Percentiles rank a stretch among this genome's conserved stretches.
Evolutionary conservation across 2,888 invertebrate species (phyloP).

Genomic region (Nineta flava): DNA sequence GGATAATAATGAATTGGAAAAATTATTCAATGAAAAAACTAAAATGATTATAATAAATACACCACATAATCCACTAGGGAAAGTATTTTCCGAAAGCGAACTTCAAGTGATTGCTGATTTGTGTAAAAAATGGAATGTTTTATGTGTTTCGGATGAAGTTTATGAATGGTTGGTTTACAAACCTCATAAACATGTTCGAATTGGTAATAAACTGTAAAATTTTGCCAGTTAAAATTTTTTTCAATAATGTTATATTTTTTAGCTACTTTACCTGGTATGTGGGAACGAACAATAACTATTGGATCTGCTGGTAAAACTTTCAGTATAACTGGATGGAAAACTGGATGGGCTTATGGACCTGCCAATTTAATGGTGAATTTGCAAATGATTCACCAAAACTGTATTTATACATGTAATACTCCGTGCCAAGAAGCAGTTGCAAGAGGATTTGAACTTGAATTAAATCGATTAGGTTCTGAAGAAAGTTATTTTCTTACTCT

Average conservation of each 20-base stretch:
- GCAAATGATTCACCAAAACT: constrained; percentile 86
- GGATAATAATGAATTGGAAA: constrained; percentile 63
- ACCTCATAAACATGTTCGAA: constrained; percentile 70
- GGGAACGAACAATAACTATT: constrained; percentile 91
- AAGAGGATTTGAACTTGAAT: constrained; percentile 72
- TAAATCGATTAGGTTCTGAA: constrained; percentile 45
- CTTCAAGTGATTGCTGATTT: constrained; percentile 65
- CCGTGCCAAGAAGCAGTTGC: constrained; percentile 91
- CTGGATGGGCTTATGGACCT: constrained; percentile 93
- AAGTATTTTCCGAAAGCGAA: constrained; percentile 60
- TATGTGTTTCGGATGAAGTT: constrained; percentile 93
- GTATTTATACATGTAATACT: constrained; percentile 80
- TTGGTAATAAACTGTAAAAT: constrained; percentile 40
- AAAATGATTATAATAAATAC: constrained; percentile 95
- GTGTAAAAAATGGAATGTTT: constrained; percentile 81
- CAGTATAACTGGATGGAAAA: constrained; percentile 94
- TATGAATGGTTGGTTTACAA: constrained; percentile 94
- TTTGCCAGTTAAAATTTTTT: neutral
- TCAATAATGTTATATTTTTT: constrained; percentile 7
- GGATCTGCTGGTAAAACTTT: constrained; percentile 98
- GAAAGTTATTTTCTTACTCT: constrained; percentile 75
- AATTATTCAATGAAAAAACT: constrained; percentile 71
- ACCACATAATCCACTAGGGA: constrained; percentile 95
- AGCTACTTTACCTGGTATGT: constrained; percentile 92
- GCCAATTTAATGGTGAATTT: constrained; percentile 61